Evolutionary conservation across 2,888 invertebrate species (phyloP).

Genomic region (Patella caerulea): DNA sequence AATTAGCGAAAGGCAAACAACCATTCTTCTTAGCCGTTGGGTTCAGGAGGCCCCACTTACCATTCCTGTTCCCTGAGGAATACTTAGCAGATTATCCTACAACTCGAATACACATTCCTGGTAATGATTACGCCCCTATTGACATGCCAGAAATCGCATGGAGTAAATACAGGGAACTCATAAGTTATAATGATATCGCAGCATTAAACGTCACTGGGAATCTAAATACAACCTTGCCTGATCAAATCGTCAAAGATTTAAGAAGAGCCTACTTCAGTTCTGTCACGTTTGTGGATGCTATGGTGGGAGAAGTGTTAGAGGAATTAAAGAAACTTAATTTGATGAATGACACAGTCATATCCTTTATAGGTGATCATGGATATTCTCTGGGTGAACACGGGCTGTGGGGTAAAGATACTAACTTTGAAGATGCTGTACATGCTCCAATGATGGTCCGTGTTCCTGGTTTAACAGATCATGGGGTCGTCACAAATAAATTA

Average conservation of each 20-base stretch:
- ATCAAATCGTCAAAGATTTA: slow-evolving; percentile 27
- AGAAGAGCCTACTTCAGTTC: slow-evolving; percentile 5
- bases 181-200: slow-evolving; percentile 28
- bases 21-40: slow-evolving; percentile 49
- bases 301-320: slow-evolving; percentile 39
- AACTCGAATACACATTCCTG: slow-evolving; percentile 19
- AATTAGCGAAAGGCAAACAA: slow-evolving; percentile 22
- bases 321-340: slow-evolving; percentile 39
- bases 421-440: slow-evolving; percentile 52
- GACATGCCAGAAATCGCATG: slow-evolving; percentile 20
- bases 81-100: slow-evolving; percentile 35
- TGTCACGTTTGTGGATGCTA: slow-evolving; percentile 39
- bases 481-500: too few species aligned
- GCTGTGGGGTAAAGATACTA: slow-evolving; percentile 48
- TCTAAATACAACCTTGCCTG: slow-evolving; percentile 34
- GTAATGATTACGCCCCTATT: slow-evolving; percentile 14
- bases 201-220: slow-evolving; percentile 18
- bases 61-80: slow-evolving; percentile 38
- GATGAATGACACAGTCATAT: slow-evolving; percentile 38
- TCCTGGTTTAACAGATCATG: slow-evolving; percentile 35
- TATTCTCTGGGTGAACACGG: slow-evolving; percentile 44
- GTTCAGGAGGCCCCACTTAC: slow-evolving; percentile 44
- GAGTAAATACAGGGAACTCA: slow-evolving; percentile 12
- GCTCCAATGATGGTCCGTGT: slow-evolving; percentile 53
- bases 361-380: slow-evolving; percentile 48